Evolutionary conservation across 2,113 vertebrate genomes (phyloP), one percentile per base, ranked within the genome.

Genomic region (Lethenteron reissneri): DNA sequence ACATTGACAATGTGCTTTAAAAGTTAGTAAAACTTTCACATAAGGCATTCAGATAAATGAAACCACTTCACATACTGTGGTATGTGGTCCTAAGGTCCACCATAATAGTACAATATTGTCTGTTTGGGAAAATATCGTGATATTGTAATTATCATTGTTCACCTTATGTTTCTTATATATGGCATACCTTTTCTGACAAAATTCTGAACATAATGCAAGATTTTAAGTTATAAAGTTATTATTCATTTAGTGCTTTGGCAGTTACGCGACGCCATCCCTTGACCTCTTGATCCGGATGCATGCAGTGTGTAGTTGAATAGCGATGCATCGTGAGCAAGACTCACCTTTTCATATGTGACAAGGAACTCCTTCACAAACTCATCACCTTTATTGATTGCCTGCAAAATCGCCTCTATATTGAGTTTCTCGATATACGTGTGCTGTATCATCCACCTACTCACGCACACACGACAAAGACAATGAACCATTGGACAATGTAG

Each of bases 341-440:
- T 0, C 82, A 97, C 94, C 89, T 96, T 95, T 75, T 78, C 72
- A 0, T 84, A 78, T 15, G 80, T 84, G 72, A 91, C 84, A 74
- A 97, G 83, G 69, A 88, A 78, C 75, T 94, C 88, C 2, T 85
- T 86, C 68, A 97, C 81, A 71, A 85, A 86, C 80, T 97, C 89
- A 3, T 88, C 83, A 41, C 41, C 41, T 41, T 41, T 41, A 41
- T 41, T 41, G 41, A 41, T 41, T 41, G 41, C 41, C 41, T 41
- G 41, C 41, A 41, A 41, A 41, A 41, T 41, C 6, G 41, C 41
- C 41, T 41, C 41, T 41, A 41, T 41, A 41, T 41, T 41, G 41
- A 41, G 41, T 41, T 41, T 41, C 41, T 41, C 41, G 41, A 41
- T 41, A 41, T 41, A 41, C 41, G 41, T 41, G 41, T 41, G 41